Conservation (phyloP, 1,140 invertebrate species). For the Zaprionus vittiger region DNA sequence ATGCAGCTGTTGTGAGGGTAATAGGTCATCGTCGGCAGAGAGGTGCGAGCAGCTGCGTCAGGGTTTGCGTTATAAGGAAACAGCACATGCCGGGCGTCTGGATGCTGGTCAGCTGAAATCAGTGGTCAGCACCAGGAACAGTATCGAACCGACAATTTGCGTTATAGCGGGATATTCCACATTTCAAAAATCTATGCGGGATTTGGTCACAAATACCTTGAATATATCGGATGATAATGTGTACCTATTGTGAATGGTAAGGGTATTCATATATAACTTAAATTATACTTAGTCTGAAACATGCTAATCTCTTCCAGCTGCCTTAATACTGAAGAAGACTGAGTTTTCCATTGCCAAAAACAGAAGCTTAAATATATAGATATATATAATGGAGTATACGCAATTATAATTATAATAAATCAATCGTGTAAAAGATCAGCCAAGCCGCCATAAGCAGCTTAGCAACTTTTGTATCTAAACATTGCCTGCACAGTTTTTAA, state of each 20-base stretch:
- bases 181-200: constrained; percentile 45
- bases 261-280: not conserved
- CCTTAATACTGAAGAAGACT: too few species aligned
- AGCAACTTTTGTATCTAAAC: not conserved
- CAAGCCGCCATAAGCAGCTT: too few species aligned
- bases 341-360: too few species aligned
- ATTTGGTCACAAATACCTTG: constrained; percentile 14
- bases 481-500: not conserved
- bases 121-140: not conserved
- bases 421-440: not conserved
- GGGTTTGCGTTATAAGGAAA: constrained; percentile 62
- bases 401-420: not conserved
- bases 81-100: constrained; percentile 35
- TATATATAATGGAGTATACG: not conserved
- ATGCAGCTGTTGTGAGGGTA: constrained; percentile 25
- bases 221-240: constrained; percentile 36
- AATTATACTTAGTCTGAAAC: too few species aligned
- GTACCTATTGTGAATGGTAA: constrained; percentile 46
- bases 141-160: constrained; percentile 18
- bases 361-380: too few species aligned
- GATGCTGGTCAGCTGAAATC: constrained; percentile 23
- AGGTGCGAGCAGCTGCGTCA: constrained; percentile 32
- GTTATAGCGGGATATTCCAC: constrained; percentile 58
- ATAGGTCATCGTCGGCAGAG: not conserved
- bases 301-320: too few species aligned